phyloP scores from a whole-genome alignment of 1,140 invertebrate species.

The Achroia grisella region DNA sequence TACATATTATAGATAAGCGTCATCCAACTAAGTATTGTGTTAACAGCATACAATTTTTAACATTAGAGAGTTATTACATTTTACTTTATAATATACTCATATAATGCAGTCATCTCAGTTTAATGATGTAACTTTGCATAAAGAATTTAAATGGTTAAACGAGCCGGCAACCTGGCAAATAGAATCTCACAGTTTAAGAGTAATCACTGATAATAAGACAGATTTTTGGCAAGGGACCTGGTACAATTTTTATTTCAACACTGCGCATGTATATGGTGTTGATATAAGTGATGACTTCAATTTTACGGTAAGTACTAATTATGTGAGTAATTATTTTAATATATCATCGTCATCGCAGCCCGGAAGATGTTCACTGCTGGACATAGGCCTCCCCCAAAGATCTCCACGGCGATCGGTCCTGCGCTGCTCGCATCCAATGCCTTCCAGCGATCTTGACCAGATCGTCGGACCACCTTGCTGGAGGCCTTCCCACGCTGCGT shows the following conservation, averaged over 20 bases:
- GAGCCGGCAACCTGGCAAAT: conserved; percentile 30
- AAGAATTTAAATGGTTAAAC: conserved; percentile 47
- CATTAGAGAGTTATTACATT: conserved; percentile 7
- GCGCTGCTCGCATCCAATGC: no score
- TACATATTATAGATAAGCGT: no score
- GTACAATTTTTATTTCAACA: conserved; percentile 36
- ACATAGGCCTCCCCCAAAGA: no score
- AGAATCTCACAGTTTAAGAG: conserved; percentile 17
- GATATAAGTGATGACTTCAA: conserved; percentile 39
- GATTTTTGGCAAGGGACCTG: conserved; percentile 55
- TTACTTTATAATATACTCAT: not conserved
- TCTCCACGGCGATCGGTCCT: no score
- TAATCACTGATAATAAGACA: conserved; percentile 32
- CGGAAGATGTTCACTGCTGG: no score
- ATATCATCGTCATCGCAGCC: no score
- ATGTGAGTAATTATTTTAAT: no score
- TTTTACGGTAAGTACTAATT: conserved; percentile 24
- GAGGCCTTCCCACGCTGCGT: no score
- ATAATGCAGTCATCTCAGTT: not conserved
- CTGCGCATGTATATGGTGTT: conserved; percentile 38
- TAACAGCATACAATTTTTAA: no score
- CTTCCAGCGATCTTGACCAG: no score
- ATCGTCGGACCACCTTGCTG: no score
- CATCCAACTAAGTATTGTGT: no score
- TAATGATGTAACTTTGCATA: conserved; percentile 3